Conservation (phyloP, 2,797 vertebrate genomes). For the Sarcophilus harrisii region DNA sequence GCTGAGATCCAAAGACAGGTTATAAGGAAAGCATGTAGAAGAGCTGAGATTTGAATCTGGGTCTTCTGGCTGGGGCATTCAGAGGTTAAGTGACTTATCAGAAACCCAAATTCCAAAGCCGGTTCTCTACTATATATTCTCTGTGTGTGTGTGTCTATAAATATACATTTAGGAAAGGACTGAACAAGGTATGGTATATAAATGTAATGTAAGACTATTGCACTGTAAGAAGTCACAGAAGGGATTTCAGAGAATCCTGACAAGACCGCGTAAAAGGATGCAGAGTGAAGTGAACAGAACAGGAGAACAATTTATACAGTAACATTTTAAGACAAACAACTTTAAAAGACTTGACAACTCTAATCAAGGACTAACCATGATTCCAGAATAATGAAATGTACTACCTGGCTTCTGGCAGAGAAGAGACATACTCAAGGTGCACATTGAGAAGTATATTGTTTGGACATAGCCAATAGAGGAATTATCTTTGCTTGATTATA, state of each 20-base stretch:
- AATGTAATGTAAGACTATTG: not conserved
- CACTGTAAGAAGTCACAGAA: not conserved
- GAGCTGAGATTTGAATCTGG: not conserved
- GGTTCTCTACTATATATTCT: not conserved
- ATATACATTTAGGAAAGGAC: not conserved
- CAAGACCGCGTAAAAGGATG: not conserved
- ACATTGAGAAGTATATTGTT: not conserved
- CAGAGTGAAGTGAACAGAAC: not conserved
- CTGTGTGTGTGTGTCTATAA: too few species aligned
- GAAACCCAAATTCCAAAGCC: not conserved
- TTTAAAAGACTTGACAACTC: not conserved
- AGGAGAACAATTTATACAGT: not conserved
- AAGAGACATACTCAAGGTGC: not conserved
- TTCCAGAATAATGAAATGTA: not conserved
- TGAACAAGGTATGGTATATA: not conserved
- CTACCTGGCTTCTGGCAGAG: not conserved
- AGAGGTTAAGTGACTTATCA: not conserved
- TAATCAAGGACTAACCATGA: not conserved
- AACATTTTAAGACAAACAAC: not conserved
- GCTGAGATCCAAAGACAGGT: not conserved
- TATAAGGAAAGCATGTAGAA: slow-evolving; percentile 14
- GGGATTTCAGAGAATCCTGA: not conserved
- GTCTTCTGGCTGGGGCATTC: not conserved
- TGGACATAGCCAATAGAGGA: not conserved
- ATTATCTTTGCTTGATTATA: not conserved